Evolutionary conservation across 2,113 vertebrate genomes (phyloP).

Genomic region (Gallinago jamesoni): DNA sequence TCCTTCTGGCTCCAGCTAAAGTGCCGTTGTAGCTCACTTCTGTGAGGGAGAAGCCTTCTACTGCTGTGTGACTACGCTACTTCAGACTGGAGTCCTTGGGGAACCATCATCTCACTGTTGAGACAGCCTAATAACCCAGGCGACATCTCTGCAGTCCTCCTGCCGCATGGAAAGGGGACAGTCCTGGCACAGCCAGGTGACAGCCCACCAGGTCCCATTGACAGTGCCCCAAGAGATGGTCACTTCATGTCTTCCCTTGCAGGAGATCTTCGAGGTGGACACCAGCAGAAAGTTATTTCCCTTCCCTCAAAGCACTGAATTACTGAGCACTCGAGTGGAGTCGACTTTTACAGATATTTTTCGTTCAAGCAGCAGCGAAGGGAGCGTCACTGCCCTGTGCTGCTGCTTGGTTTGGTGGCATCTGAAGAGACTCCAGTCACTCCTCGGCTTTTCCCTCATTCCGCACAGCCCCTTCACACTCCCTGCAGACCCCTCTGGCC

Average conservation of each 20-base stretch:
- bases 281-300: neutral
- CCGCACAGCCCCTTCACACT: neutral
- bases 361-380: neutral
- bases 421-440: fast-evolving
- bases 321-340: fast-evolving
- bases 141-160: neutral
- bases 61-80: neutral
- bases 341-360: neutral
- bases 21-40: neutral
- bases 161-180: neutral
- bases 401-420: neutral
- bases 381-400: neutral
- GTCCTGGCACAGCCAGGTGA: neutral
- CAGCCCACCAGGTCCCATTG: neutral
- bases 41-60: neutral
- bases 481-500: neutral
- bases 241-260: neutral
- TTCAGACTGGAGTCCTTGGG: neutral
- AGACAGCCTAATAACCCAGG: neutral
- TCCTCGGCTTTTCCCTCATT: neutral
- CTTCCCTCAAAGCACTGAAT: neutral
- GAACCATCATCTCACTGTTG: neutral
- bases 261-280: neutral
- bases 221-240: neutral
- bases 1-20: neutral